phyloP scores from a whole-genome alignment of 2,888 invertebrate genomes.

The Shargacucullia verbasci region DNA sequence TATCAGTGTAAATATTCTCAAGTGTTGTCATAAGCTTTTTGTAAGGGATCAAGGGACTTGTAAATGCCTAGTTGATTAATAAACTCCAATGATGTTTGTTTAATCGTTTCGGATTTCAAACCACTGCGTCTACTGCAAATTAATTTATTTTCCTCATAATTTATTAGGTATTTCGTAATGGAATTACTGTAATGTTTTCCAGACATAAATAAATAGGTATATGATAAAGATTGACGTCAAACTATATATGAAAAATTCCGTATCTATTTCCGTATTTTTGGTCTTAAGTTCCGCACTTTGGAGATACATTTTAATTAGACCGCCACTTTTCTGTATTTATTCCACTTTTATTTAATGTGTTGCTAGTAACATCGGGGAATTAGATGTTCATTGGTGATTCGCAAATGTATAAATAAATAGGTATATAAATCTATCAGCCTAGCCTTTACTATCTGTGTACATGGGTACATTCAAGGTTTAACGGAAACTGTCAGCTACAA shows the following conservation, averaged over 20 bases:
- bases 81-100: no score
- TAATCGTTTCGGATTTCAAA: no score
- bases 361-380: no score
- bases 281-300: constrained; percentile 4
- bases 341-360: no score
- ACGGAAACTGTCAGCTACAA: no score
- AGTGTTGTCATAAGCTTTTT: constrained; percentile 12
- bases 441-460: no score
- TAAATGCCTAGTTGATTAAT: not conserved
- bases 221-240: constrained; percentile 41
- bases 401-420: no score
- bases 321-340: no score
- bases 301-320: constrained; percentile 3
- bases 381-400: no score
- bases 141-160: constrained; percentile 33
- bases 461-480: no score
- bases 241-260: not conserved
- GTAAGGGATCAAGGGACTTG: not conserved
- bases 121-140: not conserved
- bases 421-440: no score
- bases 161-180: constrained; percentile 12
- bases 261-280: constrained; percentile 25
- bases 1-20: constrained; percentile 50
- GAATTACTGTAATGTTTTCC: constrained; percentile 28
- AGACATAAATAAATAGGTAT: constrained; percentile 4